Evolutionary conservation across 1,140 invertebrate species (phyloP).

Genomic region (Drosophila bifasciata): DNA sequence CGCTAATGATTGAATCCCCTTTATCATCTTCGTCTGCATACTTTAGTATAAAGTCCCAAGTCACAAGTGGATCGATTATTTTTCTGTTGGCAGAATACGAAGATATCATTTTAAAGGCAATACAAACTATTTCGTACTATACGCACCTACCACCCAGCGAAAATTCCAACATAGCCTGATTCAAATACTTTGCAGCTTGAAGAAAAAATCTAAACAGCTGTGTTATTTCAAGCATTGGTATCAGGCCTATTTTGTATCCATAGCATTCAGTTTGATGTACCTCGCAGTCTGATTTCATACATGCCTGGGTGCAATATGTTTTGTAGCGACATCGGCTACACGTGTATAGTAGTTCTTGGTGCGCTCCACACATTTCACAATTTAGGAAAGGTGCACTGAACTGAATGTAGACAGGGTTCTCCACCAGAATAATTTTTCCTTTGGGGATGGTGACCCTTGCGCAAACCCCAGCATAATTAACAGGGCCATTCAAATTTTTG

Average conservation of each 20-base stretch:
- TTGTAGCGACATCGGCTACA: slow-evolving; percentile 47
- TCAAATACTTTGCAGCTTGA: slow-evolving; percentile 30
- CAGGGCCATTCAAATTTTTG: neutral
- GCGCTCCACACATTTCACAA: slow-evolving; percentile 41
- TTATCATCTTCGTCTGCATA: slow-evolving; percentile 8
- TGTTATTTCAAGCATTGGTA: slow-evolving; percentile 48
- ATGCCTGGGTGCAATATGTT: slow-evolving; percentile 42
- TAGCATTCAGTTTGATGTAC: slow-evolving; percentile 37
- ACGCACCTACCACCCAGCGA: slow-evolving; percentile 32
- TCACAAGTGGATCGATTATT: slow-evolving; percentile 17
- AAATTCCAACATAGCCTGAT: slow-evolving; percentile 11
- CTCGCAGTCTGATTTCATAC: slow-evolving; percentile 24
- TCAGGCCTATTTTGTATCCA: slow-evolving; percentile 46
- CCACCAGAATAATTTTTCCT: slow-evolving; percentile 26
- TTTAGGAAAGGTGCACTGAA: slow-evolving; percentile 49
- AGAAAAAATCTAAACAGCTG: slow-evolving; percentile 43
- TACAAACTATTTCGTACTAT: neutral
- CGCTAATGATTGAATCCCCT: slow-evolving; percentile 9
- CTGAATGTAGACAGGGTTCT: slow-evolving; percentile 24
- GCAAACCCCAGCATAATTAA: neutral
- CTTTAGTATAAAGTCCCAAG: slow-evolving; percentile 45
- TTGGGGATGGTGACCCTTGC: slow-evolving; percentile 23
- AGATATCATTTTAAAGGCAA: neutral
- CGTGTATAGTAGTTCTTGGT: slow-evolving; percentile 47
- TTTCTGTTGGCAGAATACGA: slow-evolving; percentile 4